Percentiles rank a stretch among this genome's conserved stretches.
phyloP scores from a whole-genome alignment of 2,113 vertebrate species.

The Peromyscus californicus region DNA sequence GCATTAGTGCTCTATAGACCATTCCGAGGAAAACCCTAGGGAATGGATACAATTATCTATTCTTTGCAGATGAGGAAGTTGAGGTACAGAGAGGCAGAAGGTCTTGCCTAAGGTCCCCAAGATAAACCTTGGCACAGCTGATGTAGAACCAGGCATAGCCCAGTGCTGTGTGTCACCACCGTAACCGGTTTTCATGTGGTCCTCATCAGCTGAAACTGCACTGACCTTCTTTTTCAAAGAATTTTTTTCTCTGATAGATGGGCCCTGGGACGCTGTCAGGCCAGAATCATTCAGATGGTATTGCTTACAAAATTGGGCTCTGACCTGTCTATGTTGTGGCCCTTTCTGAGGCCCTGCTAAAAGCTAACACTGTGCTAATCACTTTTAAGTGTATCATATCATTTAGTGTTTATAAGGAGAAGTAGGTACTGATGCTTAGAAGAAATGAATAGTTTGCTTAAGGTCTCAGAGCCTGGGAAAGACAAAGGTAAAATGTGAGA shows the following conservation, averaged over 20 bases:
- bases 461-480: background rate
- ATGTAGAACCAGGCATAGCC: background rate
- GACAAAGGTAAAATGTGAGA: slow-evolving; percentile 13
- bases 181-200: background rate
- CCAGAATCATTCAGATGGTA: background rate
- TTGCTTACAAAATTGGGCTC: background rate
- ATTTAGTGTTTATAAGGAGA: slow-evolving; percentile 29
- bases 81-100: background rate
- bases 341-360: background rate
- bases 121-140: background rate
- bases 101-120: background rate
- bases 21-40: background rate
- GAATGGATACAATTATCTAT: background rate
- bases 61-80: background rate
- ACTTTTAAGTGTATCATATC: background rate
- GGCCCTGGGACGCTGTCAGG: background rate
- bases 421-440: background rate
- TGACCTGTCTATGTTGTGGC: background rate
- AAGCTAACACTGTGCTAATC: background rate
- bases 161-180: background rate
- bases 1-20: background rate
- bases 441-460: slow-evolving; percentile 45
- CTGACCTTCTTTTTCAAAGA: background rate
- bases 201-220: background rate
- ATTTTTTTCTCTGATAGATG: background rate